A percentile compares a stretch with the other conserved stretches of the same genome.
Evolutionary conservation across 2,113 vertebrate genomes (phyloP).

Genomic region (Dermatemys mawii): DNA sequence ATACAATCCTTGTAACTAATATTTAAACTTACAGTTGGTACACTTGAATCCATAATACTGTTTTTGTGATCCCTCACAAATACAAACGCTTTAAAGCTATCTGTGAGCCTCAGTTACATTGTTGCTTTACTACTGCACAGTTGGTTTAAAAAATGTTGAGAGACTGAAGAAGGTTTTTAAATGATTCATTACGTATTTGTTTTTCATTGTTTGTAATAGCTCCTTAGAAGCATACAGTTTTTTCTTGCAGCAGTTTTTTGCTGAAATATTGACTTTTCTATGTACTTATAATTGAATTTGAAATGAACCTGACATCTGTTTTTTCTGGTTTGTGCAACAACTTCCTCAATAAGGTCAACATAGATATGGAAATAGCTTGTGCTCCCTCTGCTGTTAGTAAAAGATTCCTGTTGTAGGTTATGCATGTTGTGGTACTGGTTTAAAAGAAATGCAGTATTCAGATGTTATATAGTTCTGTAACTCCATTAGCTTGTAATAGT

Average conservation of each 20-base stretch:
- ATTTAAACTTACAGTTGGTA: not conserved
- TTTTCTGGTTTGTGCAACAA: not conserved
- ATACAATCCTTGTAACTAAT: not conserved
- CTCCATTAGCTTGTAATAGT: not conserved
- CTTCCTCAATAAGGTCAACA: not conserved
- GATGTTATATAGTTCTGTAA: not conserved
- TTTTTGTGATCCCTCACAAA: not conserved
- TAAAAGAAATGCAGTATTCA: not conserved
- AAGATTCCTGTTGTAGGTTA: not conserved
- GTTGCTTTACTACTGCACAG: rapidly evolving
- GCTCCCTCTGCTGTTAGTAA: conserved; percentile 67
- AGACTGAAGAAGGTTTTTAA: not conserved
- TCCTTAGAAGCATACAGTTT: not conserved
- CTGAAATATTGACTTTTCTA: not conserved
- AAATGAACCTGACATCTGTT: not conserved
- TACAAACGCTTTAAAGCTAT: not conserved
- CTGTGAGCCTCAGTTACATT: rapidly evolving
- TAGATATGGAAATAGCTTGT: not conserved
- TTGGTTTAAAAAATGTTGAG: not conserved
- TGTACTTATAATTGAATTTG: not conserved
- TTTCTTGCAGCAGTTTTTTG: rapidly evolving
- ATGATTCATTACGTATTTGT: not conserved
- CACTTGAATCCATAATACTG: not conserved
- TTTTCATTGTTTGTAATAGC: not conserved
- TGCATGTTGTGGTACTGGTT: rapidly evolving